Base-by-base conservation (phyloP, 2,113 vertebrate species). In the Piliocolobus tephrosceles region DNA sequence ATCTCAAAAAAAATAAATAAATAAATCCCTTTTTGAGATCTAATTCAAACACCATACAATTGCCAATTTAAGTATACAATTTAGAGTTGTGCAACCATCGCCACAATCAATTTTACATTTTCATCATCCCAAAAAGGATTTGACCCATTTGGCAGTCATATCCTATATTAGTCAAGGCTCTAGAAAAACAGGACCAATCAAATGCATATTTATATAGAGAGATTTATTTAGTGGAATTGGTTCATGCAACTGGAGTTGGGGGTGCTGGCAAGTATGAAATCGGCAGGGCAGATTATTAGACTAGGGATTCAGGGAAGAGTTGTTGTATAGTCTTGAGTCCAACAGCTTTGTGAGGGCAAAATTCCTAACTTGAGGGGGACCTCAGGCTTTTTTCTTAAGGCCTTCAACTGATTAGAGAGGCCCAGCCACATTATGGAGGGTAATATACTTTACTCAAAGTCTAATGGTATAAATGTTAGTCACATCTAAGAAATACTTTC, bases 401-500 rank as follows among this genome's bases (percentile, higher is more conserved):
- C 8, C 61, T 96, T 96, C 70, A 83, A 91, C 70, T 66, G 86
- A 88, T 0, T 79, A 50, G 38, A 92, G 35, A 90, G 66, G 58
- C 27, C 35, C 38, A 68, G 20, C 58, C 80, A 87, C 32, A 93
- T 70, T 82, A 83, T 70, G 32, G 45, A 93, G 7, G 11, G 22
- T 82, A 93, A 95, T 43, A 80, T 55, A 38, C 38, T 93, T 80
- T 84, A 57, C n/a, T 88, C 35, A 79, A 78, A 72, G 27, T 57
- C 61, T 75, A 95, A 38, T 80, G 32, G 68, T 57, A 82, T 96
- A 95, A 95, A 88, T 23, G 52, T 58, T 91, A 88, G 82, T 50
- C 50, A 73, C 22, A 58, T 76, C 73, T 88, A 61, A 64, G 47
- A 96, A 92, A 90, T 90, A 83, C 13, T 57, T 76, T 87, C 43